Conservation (phyloP, 1,140 invertebrate species). For the Drosophila yakuba region DNA sequence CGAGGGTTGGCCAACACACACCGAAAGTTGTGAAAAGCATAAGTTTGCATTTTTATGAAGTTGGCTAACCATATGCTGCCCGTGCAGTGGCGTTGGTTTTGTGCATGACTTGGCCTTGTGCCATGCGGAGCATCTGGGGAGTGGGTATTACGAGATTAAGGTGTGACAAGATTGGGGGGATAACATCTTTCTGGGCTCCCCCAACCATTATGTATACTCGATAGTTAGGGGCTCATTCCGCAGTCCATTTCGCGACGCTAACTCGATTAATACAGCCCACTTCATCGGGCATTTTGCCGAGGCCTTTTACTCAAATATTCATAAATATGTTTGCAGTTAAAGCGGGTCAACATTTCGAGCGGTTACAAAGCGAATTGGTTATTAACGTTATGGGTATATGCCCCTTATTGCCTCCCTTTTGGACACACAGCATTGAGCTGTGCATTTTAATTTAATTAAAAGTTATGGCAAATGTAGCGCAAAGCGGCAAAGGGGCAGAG, state of each 20-base stretch:
- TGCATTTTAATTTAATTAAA: conserved; percentile 83
- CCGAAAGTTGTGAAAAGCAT: conserved; percentile 76
- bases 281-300: background rate
- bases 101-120: background rate
- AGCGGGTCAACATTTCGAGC: conserved; percentile 43
- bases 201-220: background rate
- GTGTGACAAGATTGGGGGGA: conserved; percentile 11
- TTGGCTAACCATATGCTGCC: conserved; percentile 65
- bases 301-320: conserved; percentile 73
- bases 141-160: conserved; percentile 12
- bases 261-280: conserved; percentile 54
- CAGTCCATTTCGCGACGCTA: conserved; percentile 54
- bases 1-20: conserved; percentile 44
- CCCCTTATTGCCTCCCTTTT: conserved; percentile 10
- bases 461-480: conserved; percentile 78
- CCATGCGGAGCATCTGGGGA: conserved; percentile 1
- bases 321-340: conserved; percentile 70
- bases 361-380: conserved; percentile 78
- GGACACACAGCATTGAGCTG: conserved; percentile 58
- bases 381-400: conserved; percentile 55
- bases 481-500: conserved; percentile 17
- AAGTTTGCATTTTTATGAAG: conserved; percentile 84
- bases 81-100: background rate
- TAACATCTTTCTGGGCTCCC: background rate
- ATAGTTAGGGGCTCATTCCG: conserved; percentile 16